Evolutionary conservation across 2,113 vertebrate genomes (phyloP), one percentile per base, ranked within the genome.

Genomic region (Bos javanicus): DNA sequence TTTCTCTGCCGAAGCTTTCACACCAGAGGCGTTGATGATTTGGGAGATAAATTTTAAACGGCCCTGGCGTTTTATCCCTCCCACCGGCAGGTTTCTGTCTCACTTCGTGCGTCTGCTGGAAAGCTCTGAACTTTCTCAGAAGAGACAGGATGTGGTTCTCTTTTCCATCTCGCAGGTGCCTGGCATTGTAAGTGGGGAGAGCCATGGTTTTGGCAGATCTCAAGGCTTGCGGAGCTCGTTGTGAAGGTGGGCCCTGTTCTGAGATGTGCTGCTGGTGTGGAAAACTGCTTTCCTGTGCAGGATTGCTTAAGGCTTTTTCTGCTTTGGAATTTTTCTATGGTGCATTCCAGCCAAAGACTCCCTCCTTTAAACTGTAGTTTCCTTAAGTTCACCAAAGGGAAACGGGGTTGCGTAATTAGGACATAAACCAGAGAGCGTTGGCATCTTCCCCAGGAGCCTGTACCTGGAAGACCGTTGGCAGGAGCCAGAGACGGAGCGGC

Each of bases 351-450:
- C 91, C 74, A 87, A 92, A 57, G 87, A 92, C 28, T 54, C 46
- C 74, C 13, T 57, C 19, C 67, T 95, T 91, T 85, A 90, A 90
- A 93, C 81, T 95, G 95, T 21, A 93, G 86, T 90, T 95, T 89
- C 82, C 60, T 74, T 95, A 21, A 91, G 46, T 46, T 91, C 88
- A 50, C 85, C 76, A 92, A 76, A 88, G 19, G 30, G 33, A 96
- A 36, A 94, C 0, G 1, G 80, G 74, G 52, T 95, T 91, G 87
- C 87, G 19, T 96, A 62, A 92, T 97, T 78, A 86, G 85, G 59
- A 64, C 92, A 50, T 97, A 87, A 97, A 96, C 50, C 33, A 80
- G 84, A 93, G 59, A 82, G 67, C n/a, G 13, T 10, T 91, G 78
- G 52, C 62, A 17, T 71, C 52, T 83, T 74, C 52, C 39, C 43